Percentiles rank a stretch among this genome's conserved stretches.
These are phyloP conservation scores for Campoletis raptor DNA, from an alignment of 2,888 invertebrate species.

Conservation along the genomic window DNA sequence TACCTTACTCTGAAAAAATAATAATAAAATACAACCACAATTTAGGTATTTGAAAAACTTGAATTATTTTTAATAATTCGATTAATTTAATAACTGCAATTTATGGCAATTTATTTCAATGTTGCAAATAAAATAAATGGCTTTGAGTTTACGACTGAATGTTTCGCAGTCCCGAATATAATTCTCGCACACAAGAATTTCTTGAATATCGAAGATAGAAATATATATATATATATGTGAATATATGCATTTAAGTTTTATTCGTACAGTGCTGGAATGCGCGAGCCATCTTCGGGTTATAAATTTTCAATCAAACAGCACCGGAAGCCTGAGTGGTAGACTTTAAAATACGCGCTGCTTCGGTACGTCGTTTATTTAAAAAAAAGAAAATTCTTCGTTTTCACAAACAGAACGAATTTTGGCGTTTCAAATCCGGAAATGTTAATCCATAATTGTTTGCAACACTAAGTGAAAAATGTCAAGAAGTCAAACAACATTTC, in stretches of 20 bases:
- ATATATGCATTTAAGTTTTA: conserved; percentile 10
- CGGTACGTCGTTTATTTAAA: conserved; percentile 1
- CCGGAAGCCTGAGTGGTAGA: conserved; percentile 23
- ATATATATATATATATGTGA: conserved; percentile 2
- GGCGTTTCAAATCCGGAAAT: conserved; percentile 2
- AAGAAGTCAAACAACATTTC: conserved; percentile 1
- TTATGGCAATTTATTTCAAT: not conserved
- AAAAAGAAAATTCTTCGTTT: not conserved
- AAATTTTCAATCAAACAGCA: conserved; percentile 55
- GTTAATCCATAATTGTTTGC: conserved; percentile 14
- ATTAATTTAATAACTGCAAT: not conserved
- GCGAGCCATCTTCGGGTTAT: conserved; percentile 45
- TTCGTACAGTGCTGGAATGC: conserved; percentile 34
- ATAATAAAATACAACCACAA: not conserved
- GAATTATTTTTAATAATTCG: not conserved
- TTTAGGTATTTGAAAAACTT: not conserved
- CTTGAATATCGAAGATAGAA: conserved; percentile 1
- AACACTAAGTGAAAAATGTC: not conserved
- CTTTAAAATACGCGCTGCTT: conserved; percentile 25
- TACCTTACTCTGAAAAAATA: not conserved
- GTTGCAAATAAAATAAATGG: not conserved
- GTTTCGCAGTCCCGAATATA: not conserved
- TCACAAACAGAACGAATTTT: conserved; percentile 1
- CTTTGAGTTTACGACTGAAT: conserved; percentile 3
- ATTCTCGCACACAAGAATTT: conserved; percentile 12